Conservation (phyloP, 2,797 vertebrate species). For the Prunella strophiata region DNA sequence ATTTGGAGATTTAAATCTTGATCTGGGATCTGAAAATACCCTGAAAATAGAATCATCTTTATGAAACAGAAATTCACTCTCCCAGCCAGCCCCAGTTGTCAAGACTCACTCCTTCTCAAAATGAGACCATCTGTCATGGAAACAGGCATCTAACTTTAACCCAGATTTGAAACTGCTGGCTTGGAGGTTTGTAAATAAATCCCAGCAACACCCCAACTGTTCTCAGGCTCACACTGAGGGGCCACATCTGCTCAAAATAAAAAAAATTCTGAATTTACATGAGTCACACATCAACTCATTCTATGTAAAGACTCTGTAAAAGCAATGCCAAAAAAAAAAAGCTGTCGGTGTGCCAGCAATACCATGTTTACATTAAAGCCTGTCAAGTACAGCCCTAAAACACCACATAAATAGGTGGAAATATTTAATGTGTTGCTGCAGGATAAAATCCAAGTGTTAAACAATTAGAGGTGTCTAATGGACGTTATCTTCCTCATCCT, state of each 20-base stretch:
- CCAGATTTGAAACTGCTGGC: conserved; percentile 25
- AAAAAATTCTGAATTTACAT: conserved; percentile 6
- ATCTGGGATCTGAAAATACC: not conserved
- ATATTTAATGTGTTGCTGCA: conserved; percentile 31
- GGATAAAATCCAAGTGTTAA: not conserved
- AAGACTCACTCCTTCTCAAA: conserved; percentile 6
- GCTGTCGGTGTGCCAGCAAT: not conserved
- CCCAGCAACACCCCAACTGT: conserved; percentile 9
- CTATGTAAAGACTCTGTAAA: conserved; percentile 21
- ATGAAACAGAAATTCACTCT: conserved; percentile 4
- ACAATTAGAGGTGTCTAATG: not conserved
- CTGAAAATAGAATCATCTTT: not conserved
- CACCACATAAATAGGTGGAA: conserved; percentile 33
- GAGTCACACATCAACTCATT: conserved; percentile 2
- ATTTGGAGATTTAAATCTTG: not conserved
- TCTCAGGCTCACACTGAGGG: not conserved
- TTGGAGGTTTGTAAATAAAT: conserved; percentile 30
- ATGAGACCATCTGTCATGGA: conserved; percentile 29
- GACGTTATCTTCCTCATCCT: not conserved
- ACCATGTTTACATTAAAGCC: conserved; percentile 40
- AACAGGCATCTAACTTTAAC: conserved; percentile 28
- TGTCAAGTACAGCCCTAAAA: conserved; percentile 45
- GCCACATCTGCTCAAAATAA: conserved; percentile 9
- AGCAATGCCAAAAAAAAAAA: conserved; percentile 8
- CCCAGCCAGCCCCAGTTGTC: not conserved